A percentile compares a stretch with the other conserved stretches of the same genome.
These are phyloP conservation scores for Mus minutoides DNA, from an alignment of 2,797 vertebrate genomes.

Conservation along the genomic window DNA sequence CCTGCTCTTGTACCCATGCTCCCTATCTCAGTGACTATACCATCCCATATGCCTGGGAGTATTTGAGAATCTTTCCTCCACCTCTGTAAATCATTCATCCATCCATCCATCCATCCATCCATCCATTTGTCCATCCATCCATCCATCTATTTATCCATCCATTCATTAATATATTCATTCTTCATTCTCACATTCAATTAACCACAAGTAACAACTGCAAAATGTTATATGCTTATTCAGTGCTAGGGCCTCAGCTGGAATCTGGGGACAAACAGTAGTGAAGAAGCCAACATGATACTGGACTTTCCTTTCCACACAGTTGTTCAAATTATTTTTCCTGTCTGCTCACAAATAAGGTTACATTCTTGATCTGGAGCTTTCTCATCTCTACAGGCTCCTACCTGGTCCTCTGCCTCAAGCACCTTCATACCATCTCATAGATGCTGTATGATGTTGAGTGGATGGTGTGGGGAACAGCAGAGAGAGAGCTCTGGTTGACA, in stretches of 20 bases:
- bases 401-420: neutral
- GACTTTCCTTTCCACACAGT: slow-evolving; percentile 15
- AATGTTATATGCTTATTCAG: neutral
- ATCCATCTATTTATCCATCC: neutral
- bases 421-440: neutral
- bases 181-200: neutral
- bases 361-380: neutral
- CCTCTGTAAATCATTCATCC: neutral
- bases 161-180: neutral
- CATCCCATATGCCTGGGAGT: slow-evolving; percentile 9
- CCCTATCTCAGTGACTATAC: neutral
- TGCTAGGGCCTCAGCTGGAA: neutral
- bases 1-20: neutral
- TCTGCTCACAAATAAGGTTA: neutral
- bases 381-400: neutral
- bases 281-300: neutral
- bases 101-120: neutral
- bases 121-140: neutral
- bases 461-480: neutral
- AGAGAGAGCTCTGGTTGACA: neutral
- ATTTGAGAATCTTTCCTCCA: neutral
- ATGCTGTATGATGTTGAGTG: neutral
- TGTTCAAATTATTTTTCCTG: slow-evolving; percentile 15
- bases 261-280: neutral
- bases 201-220: neutral